A percentile compares a stretch with the other conserved stretches of the same genome.
Evolutionary conservation across 2,888 invertebrate species (phyloP).

Genomic region (Nineta flava): DNA sequence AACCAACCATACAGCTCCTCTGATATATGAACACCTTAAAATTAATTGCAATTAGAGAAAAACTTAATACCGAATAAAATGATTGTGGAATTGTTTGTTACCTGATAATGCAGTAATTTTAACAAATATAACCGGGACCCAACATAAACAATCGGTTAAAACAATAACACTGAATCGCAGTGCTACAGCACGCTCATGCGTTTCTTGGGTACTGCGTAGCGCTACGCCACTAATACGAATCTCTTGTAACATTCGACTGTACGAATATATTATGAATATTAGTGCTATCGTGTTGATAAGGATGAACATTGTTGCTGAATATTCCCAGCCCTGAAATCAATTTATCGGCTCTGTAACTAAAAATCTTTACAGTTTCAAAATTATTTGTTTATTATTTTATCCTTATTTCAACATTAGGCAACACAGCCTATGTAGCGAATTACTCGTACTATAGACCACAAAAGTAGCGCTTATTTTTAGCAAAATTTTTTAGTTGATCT

Average conservation of each 20-base stretch:
- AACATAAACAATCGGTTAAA: slow-evolving; percentile 40
- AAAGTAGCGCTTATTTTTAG: no score
- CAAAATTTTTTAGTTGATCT: no score
- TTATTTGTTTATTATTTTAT: no score
- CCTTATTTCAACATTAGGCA: no score
- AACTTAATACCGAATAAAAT: background rate
- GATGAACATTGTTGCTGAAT: slow-evolving; percentile 39
- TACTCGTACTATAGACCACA: no score
- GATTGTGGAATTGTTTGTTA: slow-evolving; percentile 13
- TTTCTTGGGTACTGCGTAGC: slow-evolving; percentile 38
- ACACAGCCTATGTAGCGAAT: no score
- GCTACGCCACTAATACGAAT: slow-evolving; percentile 38
- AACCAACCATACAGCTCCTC: slow-evolving; percentile 41
- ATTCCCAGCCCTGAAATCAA: slow-evolving; percentile 36
- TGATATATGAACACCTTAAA: slow-evolving; percentile 33
- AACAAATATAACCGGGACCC: slow-evolving; percentile 40
- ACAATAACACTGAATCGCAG: slow-evolving; percentile 42
- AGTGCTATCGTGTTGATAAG: slow-evolving; percentile 36
- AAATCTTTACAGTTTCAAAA: background rate
- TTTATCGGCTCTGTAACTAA: no score
- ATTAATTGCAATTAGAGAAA: slow-evolving; percentile 2
- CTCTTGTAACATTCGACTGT: slow-evolving; percentile 37
- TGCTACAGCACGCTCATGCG: slow-evolving; percentile 38
- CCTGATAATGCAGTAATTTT: slow-evolving; percentile 38
- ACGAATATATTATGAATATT: slow-evolving; percentile 38